These are phyloP conservation scores for Phymanthus crucifer DNA, from an alignment of 92 coral and sea anemone genomes.

Conservation along the genomic window DNA sequence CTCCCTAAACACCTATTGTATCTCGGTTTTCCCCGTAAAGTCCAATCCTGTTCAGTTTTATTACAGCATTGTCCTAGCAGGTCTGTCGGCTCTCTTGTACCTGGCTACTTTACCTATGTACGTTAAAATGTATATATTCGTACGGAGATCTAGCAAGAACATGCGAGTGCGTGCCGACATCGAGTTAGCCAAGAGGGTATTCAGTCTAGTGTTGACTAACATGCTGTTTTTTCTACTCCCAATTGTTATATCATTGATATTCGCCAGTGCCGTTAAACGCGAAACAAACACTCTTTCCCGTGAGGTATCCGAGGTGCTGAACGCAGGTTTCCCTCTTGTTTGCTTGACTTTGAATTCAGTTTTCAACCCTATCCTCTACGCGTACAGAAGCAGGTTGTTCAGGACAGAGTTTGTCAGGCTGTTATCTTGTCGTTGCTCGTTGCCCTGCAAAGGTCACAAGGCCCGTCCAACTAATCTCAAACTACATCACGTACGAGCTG, in stretches of 20 bases:
- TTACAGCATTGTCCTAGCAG: constrained; percentile 18
- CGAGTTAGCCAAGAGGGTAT: constrained; percentile 23
- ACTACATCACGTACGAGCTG: background rate
- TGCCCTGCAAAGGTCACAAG: background rate
- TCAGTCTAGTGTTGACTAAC: constrained; percentile 18
- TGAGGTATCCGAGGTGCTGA: constrained; percentile 16
- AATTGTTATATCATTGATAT: constrained; percentile 4
- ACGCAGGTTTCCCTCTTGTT: constrained; percentile 12
- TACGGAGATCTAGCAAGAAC: constrained; percentile 34
- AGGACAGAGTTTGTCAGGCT: constrained; percentile 8
- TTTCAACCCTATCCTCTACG: constrained; percentile 14
- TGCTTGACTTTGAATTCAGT: constrained; percentile 31
- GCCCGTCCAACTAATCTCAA: background rate
- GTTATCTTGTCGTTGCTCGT: background rate
- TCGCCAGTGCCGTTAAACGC: constrained; percentile 15
- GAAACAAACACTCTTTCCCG: constrained; percentile 17
- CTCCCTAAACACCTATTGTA: constrained; percentile 30
- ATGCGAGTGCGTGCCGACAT: constrained; percentile 32
- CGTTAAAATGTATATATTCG: constrained; percentile 27
- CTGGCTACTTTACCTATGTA: constrained; percentile 16
- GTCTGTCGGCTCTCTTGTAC: constrained; percentile 11
- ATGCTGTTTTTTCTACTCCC: constrained; percentile 26
- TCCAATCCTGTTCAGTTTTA: constrained; percentile 17
- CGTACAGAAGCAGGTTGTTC: constrained; percentile 25
- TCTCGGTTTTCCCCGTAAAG: constrained; percentile 21